Base-by-base conservation (phyloP, 2,888 invertebrate species). In the Protophormia terraenovae region DNA sequence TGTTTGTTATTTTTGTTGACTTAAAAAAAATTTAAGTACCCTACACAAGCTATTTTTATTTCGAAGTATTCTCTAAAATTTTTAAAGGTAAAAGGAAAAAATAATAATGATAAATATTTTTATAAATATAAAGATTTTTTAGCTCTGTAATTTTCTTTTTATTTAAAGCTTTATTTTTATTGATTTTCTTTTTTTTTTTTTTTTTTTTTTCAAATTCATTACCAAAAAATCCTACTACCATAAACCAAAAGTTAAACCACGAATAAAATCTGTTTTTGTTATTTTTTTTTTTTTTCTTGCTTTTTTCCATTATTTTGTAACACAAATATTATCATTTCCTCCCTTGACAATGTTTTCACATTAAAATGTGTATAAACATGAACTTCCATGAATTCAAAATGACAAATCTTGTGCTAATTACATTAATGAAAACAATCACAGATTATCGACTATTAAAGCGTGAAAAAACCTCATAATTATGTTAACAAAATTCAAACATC, bases 401-500 rank as follows among this genome's bases (percentile, higher is more conserved):
- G 62, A 75, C 62, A 84, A 79, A 64, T 84, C 66, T 66, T 76
- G 35, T 84, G 58, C 58, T 84, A 79, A 84, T 84, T 84, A 76
- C 80, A 19, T 47, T 45, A 80, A 80, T 66, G 64, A 75, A 75
- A 80, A 76, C 55, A 79, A 84, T 79, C 79, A 75, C 71, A 72
- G 76, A 71, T 84, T 72, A 80, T 84, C 71, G 84, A 80, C 64
- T 58, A 47, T 60, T 38, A 71, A 79, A 64, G 41, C 29, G 22
- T 62, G 19, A 58, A 80, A 62, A 79, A 78, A 12, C n/a, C 8
- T 24, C 4, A 45, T 53, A 53, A 62, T 64, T 41, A 27, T 72
- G 27, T 66, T 66, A 66, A 73, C 55, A 41, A 72, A 47, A n/a
- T 45, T 16, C 22, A 12, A 53, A 32, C 55, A 71, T 71, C 58